These are phyloP conservation scores for Melanostoma mellinum DNA, from an alignment of 2,888 invertebrate genomes.

Conservation along the genomic window DNA sequence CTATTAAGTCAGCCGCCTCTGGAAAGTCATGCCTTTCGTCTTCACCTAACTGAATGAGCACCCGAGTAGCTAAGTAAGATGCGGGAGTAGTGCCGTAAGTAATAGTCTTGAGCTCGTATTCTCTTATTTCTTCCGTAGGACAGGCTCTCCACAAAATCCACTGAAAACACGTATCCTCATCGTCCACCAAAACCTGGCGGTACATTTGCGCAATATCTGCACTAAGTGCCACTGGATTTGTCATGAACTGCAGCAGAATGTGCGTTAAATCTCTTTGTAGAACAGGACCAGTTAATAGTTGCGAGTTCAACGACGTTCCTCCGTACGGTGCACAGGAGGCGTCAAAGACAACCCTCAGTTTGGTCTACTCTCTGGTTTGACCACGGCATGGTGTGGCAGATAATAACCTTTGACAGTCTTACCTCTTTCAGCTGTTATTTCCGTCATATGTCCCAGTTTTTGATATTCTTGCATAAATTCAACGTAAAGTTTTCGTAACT, in stretches of 20 bases:
- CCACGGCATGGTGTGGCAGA: slow-evolving; percentile 56
- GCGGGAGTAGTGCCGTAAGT: slow-evolving; percentile 50
- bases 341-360: slow-evolving; percentile 58
- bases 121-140: slow-evolving; percentile 30
- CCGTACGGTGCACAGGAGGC: slow-evolving; percentile 20
- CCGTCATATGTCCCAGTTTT: slow-evolving; percentile 41
- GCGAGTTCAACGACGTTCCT: slow-evolving; percentile 33
- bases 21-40: slow-evolving; percentile 36
- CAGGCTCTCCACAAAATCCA: slow-evolving; percentile 56
- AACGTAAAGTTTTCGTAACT: slow-evolving; percentile 24
- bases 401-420: slow-evolving; percentile 27
- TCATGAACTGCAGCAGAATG: slow-evolving; percentile 46
- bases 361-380: slow-evolving; percentile 50
- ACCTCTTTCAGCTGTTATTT: slow-evolving; percentile 19
- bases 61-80: slow-evolving; percentile 50
- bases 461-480: slow-evolving; percentile 51
- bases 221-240: slow-evolving; percentile 41
- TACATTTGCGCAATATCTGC: slow-evolving; percentile 68
- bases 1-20: slow-evolving; percentile 16
- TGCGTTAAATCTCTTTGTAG: slow-evolving; percentile 42
- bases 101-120: slow-evolving; percentile 50
- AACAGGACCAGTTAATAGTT: slow-evolving; percentile 43
- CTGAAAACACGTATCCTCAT: slow-evolving; percentile 43
- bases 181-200: slow-evolving; percentile 46
- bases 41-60: slow-evolving; percentile 36